Evolutionary conservation across 2,888 invertebrate species (phyloP), one percentile per base, ranked within the genome.

Genomic region (Limulus polyphemus): DNA sequence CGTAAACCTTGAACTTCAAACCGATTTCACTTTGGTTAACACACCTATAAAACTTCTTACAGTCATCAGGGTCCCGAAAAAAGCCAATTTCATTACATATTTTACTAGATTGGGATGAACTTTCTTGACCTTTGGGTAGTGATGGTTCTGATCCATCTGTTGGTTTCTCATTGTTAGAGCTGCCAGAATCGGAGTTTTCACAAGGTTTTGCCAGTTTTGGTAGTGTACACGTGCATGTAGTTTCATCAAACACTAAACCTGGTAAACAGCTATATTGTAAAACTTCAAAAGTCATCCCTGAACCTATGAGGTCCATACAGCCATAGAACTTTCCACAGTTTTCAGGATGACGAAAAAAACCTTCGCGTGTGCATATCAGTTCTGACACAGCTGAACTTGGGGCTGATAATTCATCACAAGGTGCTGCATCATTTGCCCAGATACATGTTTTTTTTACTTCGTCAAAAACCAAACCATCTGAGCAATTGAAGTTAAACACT

Each of bases 31-130:
- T 32, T 11, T 59, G 32, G 11, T 64, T 65, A 13, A 69, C 69
- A 57, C 70, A 70, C 17, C 69, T 62, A 58, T 67, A 70, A 56
- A 70, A 70, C 55, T 66, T 65, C 47, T 65, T 63, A 51, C 70
- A 70, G 59, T 70, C 64, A 3, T 64, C 55, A 47, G 67, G 66
- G 60, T 70, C 61, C 32, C 70, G 62, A 63, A 69, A 70, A 32
- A 69, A 68, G 5, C 70, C 70, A 58, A 47, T 63, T 50, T 65
- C 14, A 7, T 16, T 62, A 47, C 65, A 65, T 12, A 16, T 32
- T 54, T 3, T 54, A 32, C 11, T 16, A 11, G 54, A 32, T 54
- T 54, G 10, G 13, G 54, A 17, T 11, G 54, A 17, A 54, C 54
- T 54, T 7, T 54, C 54, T 17, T 16, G 16, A 11, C 32, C 32